These are phyloP conservation scores for Chamaedrilus cognettii DNA, from an alignment of 2,888 invertebrate species.

Conservation along the genomic window DNA sequence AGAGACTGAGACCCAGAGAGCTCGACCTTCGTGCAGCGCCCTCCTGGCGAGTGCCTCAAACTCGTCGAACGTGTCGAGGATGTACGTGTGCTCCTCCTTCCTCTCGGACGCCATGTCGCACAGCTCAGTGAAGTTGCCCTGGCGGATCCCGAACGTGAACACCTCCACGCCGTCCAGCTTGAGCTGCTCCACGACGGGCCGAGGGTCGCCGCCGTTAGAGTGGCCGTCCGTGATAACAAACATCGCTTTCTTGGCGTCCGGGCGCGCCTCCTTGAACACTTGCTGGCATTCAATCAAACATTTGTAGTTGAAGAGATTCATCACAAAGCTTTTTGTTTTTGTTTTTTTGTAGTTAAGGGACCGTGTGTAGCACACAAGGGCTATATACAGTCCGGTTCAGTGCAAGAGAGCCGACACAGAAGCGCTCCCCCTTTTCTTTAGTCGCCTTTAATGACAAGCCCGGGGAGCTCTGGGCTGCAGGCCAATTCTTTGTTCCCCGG, in stretches of 20 bases:
- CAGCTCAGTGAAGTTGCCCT: constrained; percentile 64
- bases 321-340: too few relatives aligned
- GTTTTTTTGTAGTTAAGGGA: too few relatives aligned
- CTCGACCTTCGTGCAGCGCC: constrained; percentile 68
- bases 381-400: too few relatives aligned
- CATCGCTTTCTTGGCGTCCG: constrained; percentile 64
- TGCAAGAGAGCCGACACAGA: too few relatives aligned
- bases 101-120: constrained; percentile 69
- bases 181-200: constrained; percentile 66
- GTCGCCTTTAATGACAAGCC: too few relatives aligned
- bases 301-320: too few relatives aligned
- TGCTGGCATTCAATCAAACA: constrained; percentile 42
- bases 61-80: constrained; percentile 70
- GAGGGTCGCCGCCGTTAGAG: constrained; percentile 70
- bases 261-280: constrained; percentile 50
- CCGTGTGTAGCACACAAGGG: too few relatives aligned
- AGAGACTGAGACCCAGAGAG: too few relatives aligned
- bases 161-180: constrained; percentile 60
- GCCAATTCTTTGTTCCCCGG: too few relatives aligned
- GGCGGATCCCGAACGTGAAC: constrained; percentile 66
- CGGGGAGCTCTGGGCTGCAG: too few relatives aligned
- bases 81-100: constrained; percentile 68
- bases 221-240: constrained; percentile 74
- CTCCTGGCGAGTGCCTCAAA: constrained; percentile 71
- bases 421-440: too few relatives aligned